Evolutionary conservation across 2,888 invertebrate genomes (phyloP), one percentile per base, ranked within the genome.

Genomic region (Malachius bipustulatus): DNA sequence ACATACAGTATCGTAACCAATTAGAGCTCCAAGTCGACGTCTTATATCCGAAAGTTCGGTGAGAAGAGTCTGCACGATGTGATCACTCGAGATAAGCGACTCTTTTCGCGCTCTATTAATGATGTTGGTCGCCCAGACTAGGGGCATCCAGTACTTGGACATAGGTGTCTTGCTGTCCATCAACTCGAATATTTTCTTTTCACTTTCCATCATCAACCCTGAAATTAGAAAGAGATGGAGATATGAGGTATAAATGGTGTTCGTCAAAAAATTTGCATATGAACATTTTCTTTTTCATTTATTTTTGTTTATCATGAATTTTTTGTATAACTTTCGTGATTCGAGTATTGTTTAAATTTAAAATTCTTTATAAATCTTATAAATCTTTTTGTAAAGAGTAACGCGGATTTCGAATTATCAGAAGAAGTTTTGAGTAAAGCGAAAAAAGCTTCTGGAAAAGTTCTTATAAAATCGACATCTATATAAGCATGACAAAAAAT

Each of bases 81-180:
- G 91, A 62, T 93, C 93, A 48, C 83, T 87, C 31, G 77, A 73
- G 46, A 89, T 89, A 36, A 87, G 66, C 1, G 80, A 77, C 51
- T 90, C 89, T 54, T 83, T 83, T 39, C 88, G 67, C 3, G 89
- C 88, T 37, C 88, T 69, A 62, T 88, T 87, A 46, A 90, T 85
- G 43, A 90, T 84, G 58, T 88, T 88, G 3, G 88, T 87, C 27
- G 89, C 89, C 90, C 90, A 90, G 10, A 88, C 87, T 34, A 89
- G 64, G 0, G 90, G 90, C 82, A 90, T 84, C 89, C 89, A 90
- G 58, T 89, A 90, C 66, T 81, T 81, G 9, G 87, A 83, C 82
- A 89, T 89, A 3, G 83, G 82, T 48, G 85, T 85, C 59, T 88
- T 87, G 9, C 78, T 78, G 57, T 89, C 84, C 77, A 90, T 78